Conservation (phyloP, 2,797 vertebrate genomes). For the Mormyrus hasselquistii region DNA sequence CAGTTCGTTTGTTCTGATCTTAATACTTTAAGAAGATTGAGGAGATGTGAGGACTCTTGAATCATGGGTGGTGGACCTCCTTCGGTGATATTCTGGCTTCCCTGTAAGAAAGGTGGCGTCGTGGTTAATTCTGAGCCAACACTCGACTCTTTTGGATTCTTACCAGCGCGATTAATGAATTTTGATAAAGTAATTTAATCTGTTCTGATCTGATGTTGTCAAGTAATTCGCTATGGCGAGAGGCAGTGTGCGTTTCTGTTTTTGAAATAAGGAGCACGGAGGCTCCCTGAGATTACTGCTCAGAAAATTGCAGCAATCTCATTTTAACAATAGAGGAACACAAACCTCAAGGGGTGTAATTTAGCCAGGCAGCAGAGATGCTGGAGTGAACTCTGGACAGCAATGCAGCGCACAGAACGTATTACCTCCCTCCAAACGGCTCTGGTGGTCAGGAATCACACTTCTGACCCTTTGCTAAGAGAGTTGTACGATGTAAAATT, state of each 20-base stretch:
- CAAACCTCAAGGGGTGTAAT: conserved; percentile 5
- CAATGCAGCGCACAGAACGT: background rate
- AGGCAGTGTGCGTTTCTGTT: background rate
- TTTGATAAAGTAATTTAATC: background rate
- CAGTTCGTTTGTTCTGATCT: background rate
- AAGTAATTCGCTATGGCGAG: conserved; percentile 9
- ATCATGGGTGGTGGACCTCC: background rate
- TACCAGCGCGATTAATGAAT: conserved; percentile 13
- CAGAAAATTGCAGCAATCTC: conserved; percentile 17
- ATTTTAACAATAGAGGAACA: background rate
- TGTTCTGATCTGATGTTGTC: conserved; percentile 11
- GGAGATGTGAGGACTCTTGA: background rate
- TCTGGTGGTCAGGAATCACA: background rate
- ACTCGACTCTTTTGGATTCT: background rate
- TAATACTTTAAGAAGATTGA: background rate
- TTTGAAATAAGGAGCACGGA: background rate
- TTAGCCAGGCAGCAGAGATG: background rate
- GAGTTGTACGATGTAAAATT: background rate
- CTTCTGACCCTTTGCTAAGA: background rate
- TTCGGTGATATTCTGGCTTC: background rate
- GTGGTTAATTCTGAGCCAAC: background rate
- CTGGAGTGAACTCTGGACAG: background rate
- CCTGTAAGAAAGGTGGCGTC: background rate
- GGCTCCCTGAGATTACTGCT: conserved; percentile 8
- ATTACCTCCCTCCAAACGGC: background rate